Conservation (phyloP, 2,888 invertebrate species). For the Hipparchia sbordonii region DNA sequence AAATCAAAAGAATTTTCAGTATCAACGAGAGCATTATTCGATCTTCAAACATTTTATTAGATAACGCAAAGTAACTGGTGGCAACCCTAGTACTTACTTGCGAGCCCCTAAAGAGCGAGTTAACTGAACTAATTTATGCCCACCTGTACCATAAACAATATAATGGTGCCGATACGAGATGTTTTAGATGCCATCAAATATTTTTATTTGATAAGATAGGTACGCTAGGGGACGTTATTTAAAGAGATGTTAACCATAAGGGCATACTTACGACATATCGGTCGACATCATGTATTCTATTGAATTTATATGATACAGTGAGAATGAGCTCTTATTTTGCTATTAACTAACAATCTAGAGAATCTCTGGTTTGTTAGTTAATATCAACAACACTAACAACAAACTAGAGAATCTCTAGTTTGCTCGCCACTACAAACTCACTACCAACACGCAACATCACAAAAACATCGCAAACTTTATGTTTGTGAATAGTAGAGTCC, state of each 20-base stretch:
- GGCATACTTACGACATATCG: neutral
- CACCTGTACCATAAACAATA: conserved; percentile 77
- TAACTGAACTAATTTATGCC: conserved; percentile 80
- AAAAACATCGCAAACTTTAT: too few relatives aligned
- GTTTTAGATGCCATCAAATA: conserved; percentile 59
- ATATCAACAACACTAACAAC: neutral
- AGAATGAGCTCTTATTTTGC: too few relatives aligned
- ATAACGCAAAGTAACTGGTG: neutral
- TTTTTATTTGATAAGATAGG: conserved; percentile 55
- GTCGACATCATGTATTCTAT: neutral
- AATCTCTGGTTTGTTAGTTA: too few relatives aligned
- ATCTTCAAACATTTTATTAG: neutral
- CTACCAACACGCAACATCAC: too few relatives aligned
- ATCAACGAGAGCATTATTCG: too few relatives aligned
- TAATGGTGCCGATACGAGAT: conserved; percentile 58
- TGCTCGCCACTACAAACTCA: too few relatives aligned
- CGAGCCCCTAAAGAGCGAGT: conserved; percentile 79
- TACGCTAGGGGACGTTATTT: conserved; percentile 45
- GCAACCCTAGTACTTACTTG: conserved; percentile 18
- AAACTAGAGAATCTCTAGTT: too few relatives aligned
- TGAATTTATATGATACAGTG: too few relatives aligned
- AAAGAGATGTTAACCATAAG: conserved; percentile 50
- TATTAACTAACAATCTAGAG: too few relatives aligned
- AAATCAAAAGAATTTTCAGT: too few relatives aligned
- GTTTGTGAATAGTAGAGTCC: too few relatives aligned